These are phyloP conservation scores for Danio tinwini DNA, from an alignment of 2,797 vertebrate species.

Conservation along the genomic window DNA sequence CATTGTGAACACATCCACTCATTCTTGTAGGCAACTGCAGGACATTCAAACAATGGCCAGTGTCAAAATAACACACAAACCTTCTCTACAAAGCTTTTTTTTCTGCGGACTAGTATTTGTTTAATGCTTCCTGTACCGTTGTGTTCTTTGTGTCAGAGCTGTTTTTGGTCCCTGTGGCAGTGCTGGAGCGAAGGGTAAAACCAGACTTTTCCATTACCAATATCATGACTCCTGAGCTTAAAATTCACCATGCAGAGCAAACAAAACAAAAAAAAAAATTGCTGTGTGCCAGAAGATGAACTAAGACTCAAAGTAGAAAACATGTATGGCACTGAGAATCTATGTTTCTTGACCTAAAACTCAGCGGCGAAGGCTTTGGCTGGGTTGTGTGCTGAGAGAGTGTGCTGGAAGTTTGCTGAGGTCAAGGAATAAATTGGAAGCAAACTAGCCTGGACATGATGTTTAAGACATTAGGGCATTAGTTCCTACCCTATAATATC, in stretches of 20 bases:
- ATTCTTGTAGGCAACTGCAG: background rate
- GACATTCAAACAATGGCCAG: background rate
- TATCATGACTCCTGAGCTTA: constrained; percentile 22
- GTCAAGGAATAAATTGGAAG: background rate
- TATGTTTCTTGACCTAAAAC: constrained; percentile 5
- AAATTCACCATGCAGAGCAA: constrained; percentile 29
- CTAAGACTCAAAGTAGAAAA: background rate
- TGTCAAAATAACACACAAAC: constrained; percentile 9
- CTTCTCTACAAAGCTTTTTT: constrained; percentile 1
- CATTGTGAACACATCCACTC: background rate
- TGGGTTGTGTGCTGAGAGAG: constrained; percentile 42
- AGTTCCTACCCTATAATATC: background rate
- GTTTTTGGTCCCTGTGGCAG: background rate
- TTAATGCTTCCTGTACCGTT: background rate
- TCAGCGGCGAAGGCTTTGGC: constrained; percentile 15
- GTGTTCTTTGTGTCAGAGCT: background rate
- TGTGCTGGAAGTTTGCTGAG: background rate
- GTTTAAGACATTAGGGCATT: background rate
- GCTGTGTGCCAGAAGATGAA: constrained; percentile 10
- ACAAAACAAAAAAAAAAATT: constrained; percentile 11
- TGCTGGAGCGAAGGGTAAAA: background rate
- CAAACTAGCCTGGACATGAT: background rate
- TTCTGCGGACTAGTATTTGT: constrained; percentile 3
- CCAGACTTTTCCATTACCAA: constrained; percentile 8
- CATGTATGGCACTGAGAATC: constrained; percentile 6